Percentiles rank a stretch among this genome's conserved stretches.
Evolutionary conservation across 2,888 invertebrate genomes (phyloP).

Genomic region (Acronicta aceris): DNA sequence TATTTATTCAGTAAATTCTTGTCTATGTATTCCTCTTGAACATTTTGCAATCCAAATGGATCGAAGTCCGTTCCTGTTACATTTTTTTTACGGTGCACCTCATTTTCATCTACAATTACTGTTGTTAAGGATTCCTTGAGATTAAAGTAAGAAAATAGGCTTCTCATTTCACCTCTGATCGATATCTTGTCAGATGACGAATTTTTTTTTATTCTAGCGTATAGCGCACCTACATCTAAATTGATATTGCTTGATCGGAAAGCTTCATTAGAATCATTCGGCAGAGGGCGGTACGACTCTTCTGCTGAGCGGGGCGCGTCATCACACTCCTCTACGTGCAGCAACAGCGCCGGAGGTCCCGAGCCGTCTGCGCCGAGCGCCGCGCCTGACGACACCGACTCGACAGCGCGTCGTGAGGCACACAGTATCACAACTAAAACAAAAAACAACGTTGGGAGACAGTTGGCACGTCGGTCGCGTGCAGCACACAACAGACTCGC

Average conservation of each 20-base stretch:
- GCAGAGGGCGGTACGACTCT: slow-evolving; percentile 1
- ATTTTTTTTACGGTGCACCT: slow-evolving; percentile 4
- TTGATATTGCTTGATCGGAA: slow-evolving; percentile 59
- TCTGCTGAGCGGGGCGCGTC: slow-evolving; percentile 14
- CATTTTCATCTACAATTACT: background rate
- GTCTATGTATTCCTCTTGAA: slow-evolving; percentile 1
- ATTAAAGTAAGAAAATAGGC: slow-evolving; percentile 8
- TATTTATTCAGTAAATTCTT: slow-evolving; percentile 6
- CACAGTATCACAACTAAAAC: slow-evolving; percentile 68
- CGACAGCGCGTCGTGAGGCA: slow-evolving; percentile 48
- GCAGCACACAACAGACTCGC: background rate
- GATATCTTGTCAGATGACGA: slow-evolving; percentile 11
- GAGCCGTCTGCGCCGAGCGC: slow-evolving; percentile 23
- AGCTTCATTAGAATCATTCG: slow-evolving; percentile 35
- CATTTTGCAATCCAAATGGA: slow-evolving; percentile 19
- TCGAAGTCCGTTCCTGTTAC: slow-evolving; percentile 23
- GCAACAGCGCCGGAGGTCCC: slow-evolving; percentile 34
- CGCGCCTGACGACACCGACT: slow-evolving; percentile 23
- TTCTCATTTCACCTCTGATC: background rate
- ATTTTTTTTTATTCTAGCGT: slow-evolving; percentile 22
- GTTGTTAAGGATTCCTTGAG: background rate
- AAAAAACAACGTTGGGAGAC: background rate
- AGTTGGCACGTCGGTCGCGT: no score
- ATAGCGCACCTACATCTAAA: slow-evolving; percentile 56
- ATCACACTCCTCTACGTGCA: slow-evolving; percentile 57